phyloP scores from a whole-genome alignment of 2,888 invertebrate genomes.

The Deilephila porcellus region DNA sequence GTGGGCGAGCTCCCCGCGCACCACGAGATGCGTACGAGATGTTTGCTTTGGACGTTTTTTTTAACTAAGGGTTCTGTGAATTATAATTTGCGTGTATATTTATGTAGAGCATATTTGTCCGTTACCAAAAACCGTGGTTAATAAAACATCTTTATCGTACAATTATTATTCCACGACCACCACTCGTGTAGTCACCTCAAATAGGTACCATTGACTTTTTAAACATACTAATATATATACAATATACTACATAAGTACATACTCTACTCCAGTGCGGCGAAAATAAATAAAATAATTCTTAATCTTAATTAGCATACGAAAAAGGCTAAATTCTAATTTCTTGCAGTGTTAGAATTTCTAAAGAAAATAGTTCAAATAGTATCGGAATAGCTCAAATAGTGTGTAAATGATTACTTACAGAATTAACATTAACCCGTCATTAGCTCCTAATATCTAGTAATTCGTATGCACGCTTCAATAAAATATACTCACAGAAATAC shows the following conservation, averaged over 20 bases:
- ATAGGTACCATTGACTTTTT: too few relatives aligned
- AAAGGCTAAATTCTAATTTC: not conserved
- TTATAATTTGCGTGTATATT: not conserved
- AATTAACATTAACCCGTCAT: not conserved
- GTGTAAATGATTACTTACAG: not conserved
- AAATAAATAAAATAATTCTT: too few relatives aligned
- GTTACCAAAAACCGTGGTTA: too few relatives aligned
- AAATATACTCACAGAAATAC: conserved; percentile 8
- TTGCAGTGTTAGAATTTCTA: not conserved
- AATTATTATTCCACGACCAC: too few relatives aligned
- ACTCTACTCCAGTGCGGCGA: too few relatives aligned
- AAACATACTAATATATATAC: too few relatives aligned
- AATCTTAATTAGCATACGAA: too few relatives aligned
- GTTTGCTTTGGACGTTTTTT: conserved; percentile 2
- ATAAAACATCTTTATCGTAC: too few relatives aligned
- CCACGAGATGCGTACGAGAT: too few relatives aligned
- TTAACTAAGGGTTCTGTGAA: not conserved
- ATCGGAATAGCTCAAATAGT: not conserved
- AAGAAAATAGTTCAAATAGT: not conserved
- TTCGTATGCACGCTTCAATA: conserved; percentile 7
- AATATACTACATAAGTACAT: too few relatives aligned
- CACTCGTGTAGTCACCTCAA: too few relatives aligned
- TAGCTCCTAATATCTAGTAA: not conserved
- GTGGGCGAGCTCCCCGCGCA: not conserved
- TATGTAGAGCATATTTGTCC: not conserved